These are phyloP conservation scores for Belgica antarctica DNA, from an alignment of 2,888 invertebrate species.

Conservation along the genomic window DNA sequence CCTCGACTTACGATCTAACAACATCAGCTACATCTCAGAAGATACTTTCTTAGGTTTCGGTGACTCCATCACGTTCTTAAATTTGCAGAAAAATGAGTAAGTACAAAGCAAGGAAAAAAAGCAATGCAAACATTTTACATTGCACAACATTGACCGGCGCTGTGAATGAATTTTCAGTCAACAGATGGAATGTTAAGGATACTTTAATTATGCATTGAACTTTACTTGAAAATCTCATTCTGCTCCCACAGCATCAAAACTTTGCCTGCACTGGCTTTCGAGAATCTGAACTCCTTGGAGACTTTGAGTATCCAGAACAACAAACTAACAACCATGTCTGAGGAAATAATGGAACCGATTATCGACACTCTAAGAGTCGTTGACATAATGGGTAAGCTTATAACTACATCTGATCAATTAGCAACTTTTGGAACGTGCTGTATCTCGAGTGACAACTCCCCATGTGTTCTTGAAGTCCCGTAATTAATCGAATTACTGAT, in stretches of 20 bases:
- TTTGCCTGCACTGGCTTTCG: slow-evolving; percentile 79
- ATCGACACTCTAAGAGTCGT: slow-evolving; percentile 81
- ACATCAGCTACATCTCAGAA: slow-evolving; percentile 77
- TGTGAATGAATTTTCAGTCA: background rate
- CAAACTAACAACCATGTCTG: slow-evolving; percentile 76
- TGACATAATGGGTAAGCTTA: slow-evolving; percentile 77
- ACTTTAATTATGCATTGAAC: no score
- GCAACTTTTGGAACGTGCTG: no score
- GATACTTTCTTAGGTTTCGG: slow-evolving; percentile 87
- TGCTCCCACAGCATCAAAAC: slow-evolving; percentile 67
- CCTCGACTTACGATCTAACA: slow-evolving; percentile 82
- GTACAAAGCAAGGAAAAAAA: slow-evolving; percentile 47
- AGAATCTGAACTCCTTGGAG: slow-evolving; percentile 85
- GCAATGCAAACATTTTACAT: slow-evolving; percentile 1
- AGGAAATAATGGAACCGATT: slow-evolving; percentile 85
- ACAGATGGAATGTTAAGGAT: background rate
- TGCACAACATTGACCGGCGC: background rate
- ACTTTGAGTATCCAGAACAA: slow-evolving; percentile 85
- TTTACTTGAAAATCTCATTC: background rate
- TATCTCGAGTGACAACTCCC: no score
- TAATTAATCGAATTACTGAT: background rate
- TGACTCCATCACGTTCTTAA: slow-evolving; percentile 87
- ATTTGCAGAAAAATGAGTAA: slow-evolving; percentile 89
- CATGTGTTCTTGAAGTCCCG: background rate
- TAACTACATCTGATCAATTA: no score